A percentile compares a stretch with the other conserved stretches of the same genome.
Evolutionary conservation across 2,797 vertebrate species (phyloP).

Genomic region (Microhierax caerulescens): DNA sequence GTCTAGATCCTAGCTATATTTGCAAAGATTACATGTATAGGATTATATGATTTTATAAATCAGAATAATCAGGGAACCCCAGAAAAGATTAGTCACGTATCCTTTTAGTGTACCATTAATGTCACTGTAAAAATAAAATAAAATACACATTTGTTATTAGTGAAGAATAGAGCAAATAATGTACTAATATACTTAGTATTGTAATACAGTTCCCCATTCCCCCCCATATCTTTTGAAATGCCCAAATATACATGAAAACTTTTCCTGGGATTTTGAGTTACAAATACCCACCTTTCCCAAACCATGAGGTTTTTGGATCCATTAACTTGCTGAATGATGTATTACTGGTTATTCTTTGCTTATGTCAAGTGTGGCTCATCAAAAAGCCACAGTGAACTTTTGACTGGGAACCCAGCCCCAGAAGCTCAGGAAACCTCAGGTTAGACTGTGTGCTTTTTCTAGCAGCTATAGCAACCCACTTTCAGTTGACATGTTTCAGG

Average conservation of each 20-base stretch:
- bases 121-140: not conserved
- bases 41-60: not conserved
- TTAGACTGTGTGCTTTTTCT: not conserved
- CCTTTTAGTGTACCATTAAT: not conserved
- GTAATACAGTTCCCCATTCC: not conserved
- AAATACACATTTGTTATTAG: not conserved
- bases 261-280: not conserved
- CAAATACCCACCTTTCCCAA: not conserved
- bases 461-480: not conserved
- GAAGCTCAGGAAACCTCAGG: not conserved
- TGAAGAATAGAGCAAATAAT: not conserved
- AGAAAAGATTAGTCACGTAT: not conserved
- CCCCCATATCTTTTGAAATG: not conserved
- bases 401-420: not conserved
- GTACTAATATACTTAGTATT: not conserved
- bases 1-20: not conserved
- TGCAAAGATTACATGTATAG: not conserved
- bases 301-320: not conserved
- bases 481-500: not conserved
- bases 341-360: not conserved
- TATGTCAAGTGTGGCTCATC: not conserved
- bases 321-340: not conserved
- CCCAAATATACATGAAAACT: not conserved
- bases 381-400: not conserved
- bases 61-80: not conserved